These are phyloP conservation scores for Natrix natrix DNA, from an alignment of 2,797 vertebrate genomes.

Conservation along the genomic window DNA sequence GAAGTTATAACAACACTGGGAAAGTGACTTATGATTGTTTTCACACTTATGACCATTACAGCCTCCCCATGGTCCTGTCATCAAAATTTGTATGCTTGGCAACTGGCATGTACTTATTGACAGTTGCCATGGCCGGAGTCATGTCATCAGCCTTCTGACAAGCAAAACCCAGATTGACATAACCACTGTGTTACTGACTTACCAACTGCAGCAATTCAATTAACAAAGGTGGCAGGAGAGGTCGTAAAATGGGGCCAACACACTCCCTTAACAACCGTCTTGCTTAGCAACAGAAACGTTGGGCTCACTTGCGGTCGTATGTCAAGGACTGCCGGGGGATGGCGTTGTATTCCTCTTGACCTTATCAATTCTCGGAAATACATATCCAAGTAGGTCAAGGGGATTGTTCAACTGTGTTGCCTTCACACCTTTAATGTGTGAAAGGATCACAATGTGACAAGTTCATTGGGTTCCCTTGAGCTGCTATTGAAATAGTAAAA, in stretches of 20 bases:
- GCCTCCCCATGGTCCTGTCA: no score
- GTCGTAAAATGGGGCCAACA: not conserved
- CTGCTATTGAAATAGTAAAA: not conserved
- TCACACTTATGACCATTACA: not conserved
- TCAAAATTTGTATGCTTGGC: not conserved
- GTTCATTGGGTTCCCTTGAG: not conserved
- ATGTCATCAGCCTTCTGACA: no score
- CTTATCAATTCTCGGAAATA: not conserved
- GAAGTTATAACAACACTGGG: no score
- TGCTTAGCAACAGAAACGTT: not conserved
- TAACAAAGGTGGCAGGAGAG: not conserved
- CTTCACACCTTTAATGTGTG: not conserved
- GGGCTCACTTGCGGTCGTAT: accelerated
- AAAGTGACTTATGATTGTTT: no score
- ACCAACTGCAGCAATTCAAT: not conserved
- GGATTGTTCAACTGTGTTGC: not conserved
- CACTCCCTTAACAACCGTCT: not conserved
- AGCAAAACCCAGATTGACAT: not conserved
- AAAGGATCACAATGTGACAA: no score
- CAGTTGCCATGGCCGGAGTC: not conserved
- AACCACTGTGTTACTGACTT: no score
- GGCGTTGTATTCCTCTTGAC: no score
- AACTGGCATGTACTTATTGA: not conserved
- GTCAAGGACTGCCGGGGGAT: not conserved
- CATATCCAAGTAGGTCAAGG: not conserved